Conservation (phyloP, 2,113 vertebrate genomes). For the Tiliqua scincoides region DNA sequence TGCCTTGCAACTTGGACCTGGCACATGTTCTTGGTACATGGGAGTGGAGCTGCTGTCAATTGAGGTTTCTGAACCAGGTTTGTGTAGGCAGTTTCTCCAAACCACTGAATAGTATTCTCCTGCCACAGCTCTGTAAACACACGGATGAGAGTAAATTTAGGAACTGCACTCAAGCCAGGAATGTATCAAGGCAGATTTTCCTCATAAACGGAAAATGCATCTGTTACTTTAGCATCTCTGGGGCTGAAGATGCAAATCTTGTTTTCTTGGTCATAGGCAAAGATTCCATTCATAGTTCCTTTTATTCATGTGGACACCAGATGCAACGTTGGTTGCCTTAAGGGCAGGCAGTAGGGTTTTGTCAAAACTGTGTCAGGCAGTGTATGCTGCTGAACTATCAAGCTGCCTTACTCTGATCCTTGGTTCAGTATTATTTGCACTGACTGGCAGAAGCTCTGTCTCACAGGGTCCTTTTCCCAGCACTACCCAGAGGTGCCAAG, state of each 20-base stretch:
- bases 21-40: not conserved
- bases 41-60: not conserved
- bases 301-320: not conserved
- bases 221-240: not conserved
- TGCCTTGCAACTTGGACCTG: not conserved
- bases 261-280: conserved; percentile 18
- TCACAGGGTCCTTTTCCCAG: too few species aligned
- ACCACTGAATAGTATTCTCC: not conserved
- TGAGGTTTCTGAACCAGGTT: not conserved
- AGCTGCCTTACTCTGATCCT: too few species aligned
- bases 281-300: conserved; percentile 4
- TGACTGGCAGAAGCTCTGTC: too few species aligned
- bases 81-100: not conserved
- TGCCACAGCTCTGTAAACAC: not conserved
- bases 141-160: conserved; percentile 4
- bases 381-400: not conserved
- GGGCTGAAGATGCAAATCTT: not conserved
- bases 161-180: not conserved
- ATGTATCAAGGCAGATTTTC: not conserved
- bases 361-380: not conserved
- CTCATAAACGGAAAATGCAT: not conserved
- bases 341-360: not conserved
- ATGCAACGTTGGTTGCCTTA: not conserved
- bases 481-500: too few species aligned
- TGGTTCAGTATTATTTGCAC: too few species aligned